Evolutionary conservation across 2,797 vertebrate genomes (phyloP).

Genomic region (Pipistrellus pipistrellus): DNA sequence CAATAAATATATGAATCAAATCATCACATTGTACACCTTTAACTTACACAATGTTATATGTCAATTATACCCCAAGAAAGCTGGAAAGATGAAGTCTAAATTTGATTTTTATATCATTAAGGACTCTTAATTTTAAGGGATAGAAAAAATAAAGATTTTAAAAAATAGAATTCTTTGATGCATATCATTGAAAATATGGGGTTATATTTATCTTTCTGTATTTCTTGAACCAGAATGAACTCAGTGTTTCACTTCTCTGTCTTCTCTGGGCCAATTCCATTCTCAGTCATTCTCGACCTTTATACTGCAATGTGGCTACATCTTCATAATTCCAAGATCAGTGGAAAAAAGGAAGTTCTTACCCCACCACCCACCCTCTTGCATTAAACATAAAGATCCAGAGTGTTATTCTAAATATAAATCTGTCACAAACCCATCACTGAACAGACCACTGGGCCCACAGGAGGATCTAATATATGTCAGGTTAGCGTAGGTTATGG

Average conservation of each 20-base stretch:
- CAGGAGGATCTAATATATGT: not conserved
- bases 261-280: not conserved
- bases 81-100: slow-evolving; percentile 2
- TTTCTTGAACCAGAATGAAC: not conserved
- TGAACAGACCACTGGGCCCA: not conserved
- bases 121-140: not conserved
- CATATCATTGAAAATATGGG: not conserved
- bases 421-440: slow-evolving; percentile 11
- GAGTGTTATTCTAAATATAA: not conserved
- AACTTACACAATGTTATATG: not conserved
- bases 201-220: not conserved
- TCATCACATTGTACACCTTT: not conserved
- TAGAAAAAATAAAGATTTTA: not conserved
- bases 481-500: not conserved
- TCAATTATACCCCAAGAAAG: not conserved
- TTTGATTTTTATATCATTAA: slow-evolving; percentile 24
- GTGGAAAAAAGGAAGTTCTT: slow-evolving; percentile 7
- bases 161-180: not conserved
- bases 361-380: no score
- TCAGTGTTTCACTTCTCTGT: not conserved
- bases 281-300: not conserved
- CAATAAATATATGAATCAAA: not conserved
- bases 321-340: not conserved
- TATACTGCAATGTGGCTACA: not conserved
- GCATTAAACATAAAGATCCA: not conserved